phyloP scores from a whole-genome alignment of 2,797 vertebrate genomes.

The Carduelis carduelis region DNA sequence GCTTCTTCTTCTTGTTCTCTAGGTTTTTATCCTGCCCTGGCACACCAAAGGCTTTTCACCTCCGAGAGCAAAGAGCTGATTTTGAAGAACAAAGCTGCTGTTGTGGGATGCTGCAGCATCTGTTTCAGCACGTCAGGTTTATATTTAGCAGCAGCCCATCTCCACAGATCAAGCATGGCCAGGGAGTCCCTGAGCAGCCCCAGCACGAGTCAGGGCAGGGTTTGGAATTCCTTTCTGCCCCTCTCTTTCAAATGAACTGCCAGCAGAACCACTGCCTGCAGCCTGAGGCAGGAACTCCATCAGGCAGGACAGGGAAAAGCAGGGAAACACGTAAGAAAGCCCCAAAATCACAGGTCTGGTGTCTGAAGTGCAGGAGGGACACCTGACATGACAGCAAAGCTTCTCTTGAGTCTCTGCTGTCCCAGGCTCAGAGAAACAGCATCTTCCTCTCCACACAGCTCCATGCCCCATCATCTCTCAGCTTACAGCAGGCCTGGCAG shows the following conservation, averaged over 20 bases:
- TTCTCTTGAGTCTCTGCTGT: not conserved
- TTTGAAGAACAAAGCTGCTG: constrained; percentile 31
- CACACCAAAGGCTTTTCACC: not conserved
- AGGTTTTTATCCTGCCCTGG: not conserved
- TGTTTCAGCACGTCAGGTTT: constrained; percentile 11
- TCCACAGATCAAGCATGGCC: not conserved
- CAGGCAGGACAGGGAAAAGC: not conserved
- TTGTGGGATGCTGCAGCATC: constrained; percentile 6
- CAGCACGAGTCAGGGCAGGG: not conserved
- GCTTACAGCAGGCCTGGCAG: not conserved
- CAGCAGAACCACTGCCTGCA: not conserved
- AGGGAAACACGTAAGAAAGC: not conserved
- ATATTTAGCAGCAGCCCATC: constrained; percentile 22
- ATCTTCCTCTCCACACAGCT: not conserved
- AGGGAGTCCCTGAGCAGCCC: not conserved
- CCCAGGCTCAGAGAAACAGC: not conserved
- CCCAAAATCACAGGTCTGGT: not conserved
- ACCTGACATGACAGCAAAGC: not conserved
- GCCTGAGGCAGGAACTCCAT: not conserved
- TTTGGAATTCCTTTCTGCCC: not conserved
- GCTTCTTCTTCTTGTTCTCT: not conserved
- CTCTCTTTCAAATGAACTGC: not conserved
- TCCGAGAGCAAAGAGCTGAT: not conserved
- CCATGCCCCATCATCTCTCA: not conserved
- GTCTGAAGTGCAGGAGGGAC: not conserved